Evolutionary conservation across 2,113 vertebrate species (phyloP), one percentile per base, ranked within the genome.

Genomic region (Thamnaconus septentrionalis): DNA sequence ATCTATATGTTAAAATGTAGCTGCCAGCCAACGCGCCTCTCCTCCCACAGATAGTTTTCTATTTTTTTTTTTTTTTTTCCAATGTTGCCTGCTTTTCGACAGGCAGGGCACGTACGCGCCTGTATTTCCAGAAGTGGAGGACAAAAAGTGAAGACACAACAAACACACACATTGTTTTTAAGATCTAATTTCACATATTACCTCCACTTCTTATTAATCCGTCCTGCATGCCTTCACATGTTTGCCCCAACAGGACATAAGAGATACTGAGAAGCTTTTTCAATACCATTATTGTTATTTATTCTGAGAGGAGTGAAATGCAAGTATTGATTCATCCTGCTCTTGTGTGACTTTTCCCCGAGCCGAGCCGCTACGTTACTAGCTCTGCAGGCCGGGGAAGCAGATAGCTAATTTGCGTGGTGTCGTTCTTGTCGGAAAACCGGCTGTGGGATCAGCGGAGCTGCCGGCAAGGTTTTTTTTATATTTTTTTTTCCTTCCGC

Each of bases 301-400:
- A 84, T 85, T 84, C 75, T 67, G 87, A 81, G 66, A 61, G 66
- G 60, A 79, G 67, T 47, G 12, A 43, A 69, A 73, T 52, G 18
- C 18, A 31, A 57, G 78, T 81, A 59, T 67, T 45, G 39, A 89
- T 86, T 50, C 81, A 90, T 87, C 69, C 4, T 18, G 58, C 42
- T 59, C 59, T 85, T 42, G 40, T 63, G 70, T 45, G 61, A 51
- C 61, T 86, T 87, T 70, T 69, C 62, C 81, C 69, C 70, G 48
- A 56, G 44, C 68, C 63, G 65, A 65, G 57, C 69, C 56, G 75
- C 47, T 65, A 71, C 59, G 76, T n/a, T n/a, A n/a, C 67, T 66
- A 83, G 63, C 47, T 41, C 46, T 40, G 61, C 44, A 64, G 68
- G 83, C 82, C 79, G 58, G 83, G 78, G 76, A 77, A 44, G 53